phyloP scores from a whole-genome alignment of 1,140 invertebrate species.

The Belonocnema kinseyi region DNA sequence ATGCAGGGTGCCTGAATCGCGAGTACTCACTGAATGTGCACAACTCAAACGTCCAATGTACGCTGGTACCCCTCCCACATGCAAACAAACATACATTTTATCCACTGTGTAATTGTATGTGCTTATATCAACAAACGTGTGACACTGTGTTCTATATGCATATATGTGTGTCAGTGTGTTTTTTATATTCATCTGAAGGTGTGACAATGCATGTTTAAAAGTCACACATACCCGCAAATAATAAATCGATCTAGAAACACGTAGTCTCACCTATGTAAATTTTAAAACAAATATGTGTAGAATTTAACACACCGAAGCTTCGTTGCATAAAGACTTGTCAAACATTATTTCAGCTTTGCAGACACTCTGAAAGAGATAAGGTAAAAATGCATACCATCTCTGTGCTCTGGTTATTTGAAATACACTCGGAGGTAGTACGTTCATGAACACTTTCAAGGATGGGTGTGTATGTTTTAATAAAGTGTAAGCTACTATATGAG shows the following conservation, averaged over 20 bases:
- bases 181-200: constrained; percentile 39
- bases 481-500: background rate
- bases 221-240: constrained; percentile 39
- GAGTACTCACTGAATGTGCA: constrained; percentile 62
- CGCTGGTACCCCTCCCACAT: constrained; percentile 46
- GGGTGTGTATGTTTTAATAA: background rate
- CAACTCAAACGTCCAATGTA: constrained; percentile 52
- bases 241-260: too few relatives aligned
- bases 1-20: constrained; percentile 56
- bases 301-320: too few relatives aligned
- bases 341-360: too few relatives aligned
- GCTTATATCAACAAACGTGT: constrained; percentile 7
- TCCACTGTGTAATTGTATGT: constrained; percentile 39
- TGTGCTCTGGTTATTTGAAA: too few relatives aligned
- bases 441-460: background rate
- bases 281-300: too few relatives aligned
- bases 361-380: too few relatives aligned
- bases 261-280: too few relatives aligned
- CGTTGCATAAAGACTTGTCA: too few relatives aligned
- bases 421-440: background rate
- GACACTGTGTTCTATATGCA: constrained; percentile 34
- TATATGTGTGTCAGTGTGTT: constrained; percentile 39
- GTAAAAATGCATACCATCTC: too few relatives aligned
- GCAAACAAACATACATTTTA: constrained; percentile 34
- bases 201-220: constrained; percentile 29